Base-by-base conservation (phyloP, 2,888 invertebrate genomes). In the Tolmerus cingulatus region DNA sequence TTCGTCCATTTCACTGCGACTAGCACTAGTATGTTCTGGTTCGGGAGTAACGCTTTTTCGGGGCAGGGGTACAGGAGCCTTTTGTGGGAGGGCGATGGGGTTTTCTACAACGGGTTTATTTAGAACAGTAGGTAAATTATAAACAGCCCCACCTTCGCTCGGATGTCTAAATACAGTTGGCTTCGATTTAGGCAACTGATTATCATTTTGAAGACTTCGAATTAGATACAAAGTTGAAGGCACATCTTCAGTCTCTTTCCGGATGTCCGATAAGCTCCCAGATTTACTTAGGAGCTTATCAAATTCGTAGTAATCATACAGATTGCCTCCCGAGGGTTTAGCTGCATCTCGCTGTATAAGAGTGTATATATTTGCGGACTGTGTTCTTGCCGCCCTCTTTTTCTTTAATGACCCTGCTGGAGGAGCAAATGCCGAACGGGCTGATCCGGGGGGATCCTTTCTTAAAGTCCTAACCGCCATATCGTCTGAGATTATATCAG, bases 401-500 rank as follows among this genome's bases (percentile, higher is more conserved):
- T 96, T 97, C 91, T 95, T 95, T 79, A 95, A 90, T 74, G 93
- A 94, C 88, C 92, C 88, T 91, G 90, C 87, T 88, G 92, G 91
- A 88, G 91, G 92, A 2, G 89, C 86, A 14, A 90, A 91, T 30
- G 89, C 90, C 16, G 90, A 89, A 74, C 91, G 91, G 5, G 40
- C 85, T 14, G 90, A 90, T 0, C 91, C 91, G 0, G 90, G 91
- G 0, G 94, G 93, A 92, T 98, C 98, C 92, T 97, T 98, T 23
- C 98, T 94, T 86, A 98, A 93, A 90, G 95, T 96, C 90, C 98
- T 94, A 90, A 96, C 97, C 0, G 98, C 98, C 91, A 98, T 93
- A 93, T 98, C 98, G 91, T 98, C 98, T 89, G 96, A 95, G 0
- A 97, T 95, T 34, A 97, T 93, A 92, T 98, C 97, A 0, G 97